These are phyloP conservation scores for Apotomis capreana DNA, from an alignment of 2,888 invertebrate species.

Conservation along the genomic window DNA sequence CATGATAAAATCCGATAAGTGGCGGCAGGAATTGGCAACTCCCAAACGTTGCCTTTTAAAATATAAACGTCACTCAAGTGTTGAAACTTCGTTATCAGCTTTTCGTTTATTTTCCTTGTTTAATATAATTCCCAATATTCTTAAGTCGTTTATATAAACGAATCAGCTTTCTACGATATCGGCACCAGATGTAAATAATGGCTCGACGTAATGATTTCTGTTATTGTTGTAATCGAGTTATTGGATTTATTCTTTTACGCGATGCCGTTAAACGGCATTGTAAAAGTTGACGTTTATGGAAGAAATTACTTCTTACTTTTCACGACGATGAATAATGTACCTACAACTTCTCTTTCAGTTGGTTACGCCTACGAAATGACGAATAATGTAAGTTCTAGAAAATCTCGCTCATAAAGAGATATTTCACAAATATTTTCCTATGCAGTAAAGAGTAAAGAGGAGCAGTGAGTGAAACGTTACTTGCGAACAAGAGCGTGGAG, in stretches of 20 bases:
- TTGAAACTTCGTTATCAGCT: constrained; percentile 44
- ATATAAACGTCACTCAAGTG: constrained; percentile 48
- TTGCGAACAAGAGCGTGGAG: constrained; percentile 35
- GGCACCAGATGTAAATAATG: constrained; percentile 40
- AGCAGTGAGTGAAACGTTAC: constrained; percentile 38
- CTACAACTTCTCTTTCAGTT: not conserved
- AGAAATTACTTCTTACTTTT: too few species aligned
- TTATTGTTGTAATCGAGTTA: constrained; percentile 36
- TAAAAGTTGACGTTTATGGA: constrained; percentile 9
- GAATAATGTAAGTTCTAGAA: not conserved
- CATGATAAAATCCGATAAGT: constrained; percentile 53
- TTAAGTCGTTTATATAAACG: constrained; percentile 36
- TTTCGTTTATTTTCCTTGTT: constrained; percentile 40
- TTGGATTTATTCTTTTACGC: constrained; percentile 21
- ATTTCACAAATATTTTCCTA: constrained; percentile 39
- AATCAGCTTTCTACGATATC: constrained; percentile 35
- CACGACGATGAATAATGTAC: not conserved
- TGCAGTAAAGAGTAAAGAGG: constrained; percentile 32
- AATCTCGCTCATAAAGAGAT: constrained; percentile 28
- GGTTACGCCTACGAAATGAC: constrained; percentile 12
- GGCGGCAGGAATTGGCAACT: constrained; percentile 41
- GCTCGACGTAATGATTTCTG: constrained; percentile 26
- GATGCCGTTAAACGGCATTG: constrained; percentile 12
- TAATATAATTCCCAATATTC: constrained; percentile 42
- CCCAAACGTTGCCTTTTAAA: constrained; percentile 46